Base-by-base conservation (phyloP, 23 tunicate genomes). In the Clavelina lepadiformis region DNA sequence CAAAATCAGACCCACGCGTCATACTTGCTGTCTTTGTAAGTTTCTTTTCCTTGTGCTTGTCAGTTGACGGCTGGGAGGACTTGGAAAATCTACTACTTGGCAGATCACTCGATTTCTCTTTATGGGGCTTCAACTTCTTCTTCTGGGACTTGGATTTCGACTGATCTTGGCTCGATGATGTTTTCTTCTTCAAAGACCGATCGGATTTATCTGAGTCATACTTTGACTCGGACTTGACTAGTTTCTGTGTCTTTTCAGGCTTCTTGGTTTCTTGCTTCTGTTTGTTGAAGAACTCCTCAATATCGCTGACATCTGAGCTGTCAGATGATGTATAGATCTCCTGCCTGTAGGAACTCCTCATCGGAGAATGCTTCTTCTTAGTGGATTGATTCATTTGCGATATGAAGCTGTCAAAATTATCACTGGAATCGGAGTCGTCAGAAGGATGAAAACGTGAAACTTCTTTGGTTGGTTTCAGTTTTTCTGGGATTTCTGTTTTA, bases 141-240 rank as follows among this genome's bases (percentile, higher is more conserved):
- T 11, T 15, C 22, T 20, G 59, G 7, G n/a, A 13, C 22, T 53
- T 53, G 6, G 23, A 53, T 20, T 53, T 15, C 6, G 22, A 11
- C 22, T 63, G 26, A 22, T 35, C 26, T 51, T 35, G 68, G 15
- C 23, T 41, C 49, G 15, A 63, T 4, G 35, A 25, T 5, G 11
- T 35, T 63, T 63, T 63, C 50, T 63, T 54, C 30, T 73, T 58
- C 4, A 30, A 58, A 46, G 78, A 82, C 29, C 34, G 50, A 29
- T 83, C 91, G 3, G 73, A 61, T 6, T 63, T 66, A 31, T 83
- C 91, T 18, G 76, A 54, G 59, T 79, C 80, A 28, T 51, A 65
- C 25, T 60, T 76, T 52, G 51, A 63, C 65, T 71, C 82, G 5
- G 58, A 36, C 46, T 69, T 64, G 68, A 51, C 50, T 28, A 46